Base-by-base conservation (phyloP, 2,888 invertebrate genomes). In the Brachylomia viminalis region DNA sequence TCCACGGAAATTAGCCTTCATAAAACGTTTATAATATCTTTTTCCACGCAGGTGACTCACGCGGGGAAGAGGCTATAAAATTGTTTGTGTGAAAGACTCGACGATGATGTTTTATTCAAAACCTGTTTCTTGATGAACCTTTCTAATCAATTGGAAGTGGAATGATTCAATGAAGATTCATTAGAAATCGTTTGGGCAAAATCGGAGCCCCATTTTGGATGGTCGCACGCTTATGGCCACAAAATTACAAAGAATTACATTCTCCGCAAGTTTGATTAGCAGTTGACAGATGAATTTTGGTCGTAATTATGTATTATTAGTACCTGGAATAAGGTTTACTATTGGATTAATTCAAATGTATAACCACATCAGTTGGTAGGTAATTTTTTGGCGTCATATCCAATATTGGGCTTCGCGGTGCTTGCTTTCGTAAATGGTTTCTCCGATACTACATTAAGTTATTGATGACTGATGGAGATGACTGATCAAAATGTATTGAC, bases 401-500 rank as follows among this genome's bases (percentile, higher is more conserved):
- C 17, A 71, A 47, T 30, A 8, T 65, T 45, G 10, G 15, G n/a
- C 17, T 65, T 79, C 33, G 61, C 33, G 6, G 59, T 33, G 49
- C n/a, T 67, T 68, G 61, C 49, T 75, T 76, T 65, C 58, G 66
- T 62, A 70, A 65, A 64, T 58, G 58, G 66, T 72, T 54, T 75
- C 58, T 70, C 73, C 66, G 54, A 67, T 66, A 54, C 42, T 81
- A 70, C 64, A 64, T 68, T 75, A 52, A 71, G 72, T 64, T 83
- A 81, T 78, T 79, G 77, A 77, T 85, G 79, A 68, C 65, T 85
- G 84, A 89, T 86, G 83, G 70, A 71, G 71, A 91, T 90, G 92
- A 91, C 84, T 89, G 92, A 92, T 90, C 85, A 84, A n/a, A n/a
- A 87, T 83, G 85, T 89, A 91, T 89, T 88, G 92, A 87, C 83